Percentiles rank a stretch among this genome's conserved stretches.
Evolutionary conservation across 2,888 invertebrate species (phyloP).

Genomic region (Chaetoderma sp.): DNA sequence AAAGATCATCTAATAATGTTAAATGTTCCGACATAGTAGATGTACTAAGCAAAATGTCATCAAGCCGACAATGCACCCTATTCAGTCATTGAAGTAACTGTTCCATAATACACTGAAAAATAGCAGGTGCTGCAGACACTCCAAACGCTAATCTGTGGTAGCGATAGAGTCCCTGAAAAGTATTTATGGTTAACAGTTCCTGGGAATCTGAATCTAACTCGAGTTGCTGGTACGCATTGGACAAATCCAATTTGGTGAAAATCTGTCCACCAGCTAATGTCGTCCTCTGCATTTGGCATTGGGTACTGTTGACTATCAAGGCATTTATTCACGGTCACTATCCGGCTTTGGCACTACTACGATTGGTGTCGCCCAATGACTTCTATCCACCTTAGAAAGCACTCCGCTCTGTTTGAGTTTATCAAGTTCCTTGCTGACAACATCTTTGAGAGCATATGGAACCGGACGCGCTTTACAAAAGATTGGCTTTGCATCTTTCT

Average conservation of each 20-base stretch:
- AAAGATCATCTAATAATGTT: too few species aligned
- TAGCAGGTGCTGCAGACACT: too few species aligned
- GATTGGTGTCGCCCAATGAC: conserved; percentile 46
- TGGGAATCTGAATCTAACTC: conserved; percentile 28
- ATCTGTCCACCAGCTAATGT: conserved; percentile 31
- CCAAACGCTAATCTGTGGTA: too few species aligned
- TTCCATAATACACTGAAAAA: too few species aligned
- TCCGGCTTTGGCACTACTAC: conserved; percentile 41
- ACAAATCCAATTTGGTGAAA: conserved; percentile 28
- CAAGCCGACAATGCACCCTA: too few species aligned
- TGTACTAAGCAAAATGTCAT: too few species aligned
- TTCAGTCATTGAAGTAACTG: too few species aligned
- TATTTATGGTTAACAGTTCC: too few species aligned
- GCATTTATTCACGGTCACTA: conserved; percentile 43
- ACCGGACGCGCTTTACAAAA: neutral
- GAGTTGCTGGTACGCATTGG: conserved; percentile 24
- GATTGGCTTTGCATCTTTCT: neutral
- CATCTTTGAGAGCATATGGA: too few species aligned
- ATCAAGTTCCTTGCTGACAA: conserved; percentile 21
- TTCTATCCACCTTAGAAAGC: conserved; percentile 27
- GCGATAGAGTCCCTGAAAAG: too few species aligned
- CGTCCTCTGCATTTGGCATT: conserved; percentile 41
- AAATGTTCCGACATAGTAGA: too few species aligned
- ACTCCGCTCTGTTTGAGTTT: conserved; percentile 23
- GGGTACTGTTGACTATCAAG: conserved; percentile 50